These are phyloP conservation scores for Andrena trimmerana DNA, from an alignment of 2,888 invertebrate species.

Conservation along the genomic window DNA sequence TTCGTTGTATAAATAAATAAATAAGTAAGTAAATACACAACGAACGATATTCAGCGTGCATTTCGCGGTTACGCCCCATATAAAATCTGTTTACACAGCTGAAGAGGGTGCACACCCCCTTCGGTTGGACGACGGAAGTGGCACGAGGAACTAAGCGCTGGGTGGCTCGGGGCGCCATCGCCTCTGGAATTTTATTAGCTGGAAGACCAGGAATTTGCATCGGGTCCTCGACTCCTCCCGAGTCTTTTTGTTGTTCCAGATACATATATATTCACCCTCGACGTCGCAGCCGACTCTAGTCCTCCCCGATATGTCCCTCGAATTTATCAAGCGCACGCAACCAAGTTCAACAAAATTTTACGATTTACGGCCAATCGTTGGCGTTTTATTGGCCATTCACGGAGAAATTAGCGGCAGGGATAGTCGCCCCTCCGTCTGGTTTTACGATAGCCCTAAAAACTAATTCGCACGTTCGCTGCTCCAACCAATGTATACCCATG, in stretches of 20 bases:
- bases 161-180: slow-evolving; percentile 47
- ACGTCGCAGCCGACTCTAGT: background rate
- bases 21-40: slow-evolving; percentile 6
- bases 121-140: slow-evolving; percentile 39
- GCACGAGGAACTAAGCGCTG: slow-evolving; percentile 46
- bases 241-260: slow-evolving; percentile 38
- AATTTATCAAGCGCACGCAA: slow-evolving; percentile 43
- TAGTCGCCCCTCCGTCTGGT: background rate
- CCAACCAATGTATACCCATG: background rate
- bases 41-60: slow-evolving; percentile 52
- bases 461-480: slow-evolving; percentile 9
- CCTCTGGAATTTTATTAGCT: slow-evolving; percentile 77
- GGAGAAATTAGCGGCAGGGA: slow-evolving; percentile 39
- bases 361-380: slow-evolving; percentile 43
- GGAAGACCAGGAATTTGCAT: slow-evolving; percentile 74
- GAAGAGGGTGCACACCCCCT: slow-evolving; percentile 55
- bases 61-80: slow-evolving; percentile 62
- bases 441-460: slow-evolving; percentile 28
- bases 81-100: slow-evolving; percentile 78
- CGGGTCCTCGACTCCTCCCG: slow-evolving; percentile 48
- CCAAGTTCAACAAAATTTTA: background rate
- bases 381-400: slow-evolving; percentile 33
- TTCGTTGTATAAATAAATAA: too few relatives aligned
- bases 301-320: slow-evolving; percentile 4
- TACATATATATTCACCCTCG: slow-evolving; percentile 31